A percentile compares a stretch with the other conserved stretches of the same genome.
Conservation (phyloP, 2,888 invertebrate genomes). For the Drosophila merina region DNA sequence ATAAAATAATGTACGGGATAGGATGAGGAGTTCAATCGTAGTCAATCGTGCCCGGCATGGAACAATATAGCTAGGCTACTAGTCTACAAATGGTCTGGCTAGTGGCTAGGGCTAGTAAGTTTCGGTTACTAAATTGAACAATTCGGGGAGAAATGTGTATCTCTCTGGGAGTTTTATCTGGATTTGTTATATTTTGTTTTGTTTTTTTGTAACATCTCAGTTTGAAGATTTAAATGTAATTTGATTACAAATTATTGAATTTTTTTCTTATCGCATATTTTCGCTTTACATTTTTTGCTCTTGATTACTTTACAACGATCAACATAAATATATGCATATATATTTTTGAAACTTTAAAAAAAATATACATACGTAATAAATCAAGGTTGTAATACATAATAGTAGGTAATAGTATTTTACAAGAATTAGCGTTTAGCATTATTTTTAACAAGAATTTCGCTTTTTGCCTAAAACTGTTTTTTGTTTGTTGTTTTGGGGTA, state of each 20-base stretch:
- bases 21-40: not conserved
- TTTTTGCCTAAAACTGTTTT: slow-evolving; percentile 50
- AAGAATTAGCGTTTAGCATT: slow-evolving; percentile 66
- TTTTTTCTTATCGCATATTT: slow-evolving; percentile 30
- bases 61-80: slow-evolving; percentile 26
- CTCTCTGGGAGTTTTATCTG: slow-evolving; percentile 18
- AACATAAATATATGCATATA: slow-evolving; percentile 73
- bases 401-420: slow-evolving; percentile 75
- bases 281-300: slow-evolving; percentile 49
- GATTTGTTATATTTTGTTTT: slow-evolving; percentile 42
- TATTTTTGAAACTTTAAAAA: slow-evolving; percentile 59
- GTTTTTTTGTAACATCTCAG: slow-evolving; percentile 46
- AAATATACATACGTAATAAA: slow-evolving; percentile 61
- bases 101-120: slow-evolving; percentile 8
- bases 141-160: slow-evolving; percentile 9
- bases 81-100: slow-evolving; percentile 17
- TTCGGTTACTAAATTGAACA: slow-evolving; percentile 9
- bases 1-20: slow-evolving; percentile 10
- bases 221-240: slow-evolving; percentile 67
- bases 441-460: slow-evolving; percentile 76
- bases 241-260: slow-evolving; percentile 71
- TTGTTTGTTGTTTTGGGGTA: slow-evolving; percentile 23
- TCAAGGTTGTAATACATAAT: slow-evolving; percentile 69
- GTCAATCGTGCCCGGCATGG: slow-evolving; percentile 2
- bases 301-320: slow-evolving; percentile 74